These are phyloP conservation scores for Lasioglossum villosulum DNA, from an alignment of 2,888 invertebrate species.

Conservation along the genomic window DNA sequence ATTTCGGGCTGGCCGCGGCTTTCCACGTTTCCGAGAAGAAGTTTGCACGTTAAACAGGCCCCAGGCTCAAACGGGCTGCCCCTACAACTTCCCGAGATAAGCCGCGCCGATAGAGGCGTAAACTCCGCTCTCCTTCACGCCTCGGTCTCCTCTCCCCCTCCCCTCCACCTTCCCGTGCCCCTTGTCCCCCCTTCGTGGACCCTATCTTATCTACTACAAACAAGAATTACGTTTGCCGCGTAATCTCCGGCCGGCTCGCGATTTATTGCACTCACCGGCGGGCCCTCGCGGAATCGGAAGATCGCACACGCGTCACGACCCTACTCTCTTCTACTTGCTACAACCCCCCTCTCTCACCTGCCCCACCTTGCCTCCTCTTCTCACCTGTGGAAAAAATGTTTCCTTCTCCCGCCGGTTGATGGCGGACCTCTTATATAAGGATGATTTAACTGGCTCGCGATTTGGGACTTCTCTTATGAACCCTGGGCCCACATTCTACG, in stretches of 20 bases:
- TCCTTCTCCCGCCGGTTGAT: conserved; percentile 7
- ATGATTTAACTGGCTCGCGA: conserved; percentile 43
- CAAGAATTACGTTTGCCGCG: conserved; percentile 83
- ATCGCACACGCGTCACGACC: conserved; percentile 60
- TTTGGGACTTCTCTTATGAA: background rate
- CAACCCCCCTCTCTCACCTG: background rate
- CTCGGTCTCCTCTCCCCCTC: conserved; percentile 39
- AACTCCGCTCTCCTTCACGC: conserved; percentile 42
- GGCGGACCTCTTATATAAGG: conserved; percentile 27
- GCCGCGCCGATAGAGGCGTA: conserved; percentile 80
- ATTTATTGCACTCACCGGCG: conserved; percentile 77
- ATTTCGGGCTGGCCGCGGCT: conserved; percentile 76
- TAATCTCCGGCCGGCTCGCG: conserved; percentile 77
- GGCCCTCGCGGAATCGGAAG: conserved; percentile 60
- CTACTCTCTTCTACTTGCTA: background rate
- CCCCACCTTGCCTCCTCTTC: background rate
- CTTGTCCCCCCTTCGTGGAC: conserved; percentile 43
- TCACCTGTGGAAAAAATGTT: background rate
- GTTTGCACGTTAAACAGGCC: conserved; percentile 80
- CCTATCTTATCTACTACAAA: conserved; percentile 83
- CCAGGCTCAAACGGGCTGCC: conserved; percentile 79
- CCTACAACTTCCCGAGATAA: conserved; percentile 83
- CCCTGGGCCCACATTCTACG: background rate
- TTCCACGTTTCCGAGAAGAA: conserved; percentile 80
- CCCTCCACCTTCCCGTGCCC: conserved; percentile 19